A percentile compares a stretch with the other conserved stretches of the same genome.
These are phyloP conservation scores for Rhea pennata DNA, from an alignment of 2,113 vertebrate species.

Conservation along the genomic window DNA sequence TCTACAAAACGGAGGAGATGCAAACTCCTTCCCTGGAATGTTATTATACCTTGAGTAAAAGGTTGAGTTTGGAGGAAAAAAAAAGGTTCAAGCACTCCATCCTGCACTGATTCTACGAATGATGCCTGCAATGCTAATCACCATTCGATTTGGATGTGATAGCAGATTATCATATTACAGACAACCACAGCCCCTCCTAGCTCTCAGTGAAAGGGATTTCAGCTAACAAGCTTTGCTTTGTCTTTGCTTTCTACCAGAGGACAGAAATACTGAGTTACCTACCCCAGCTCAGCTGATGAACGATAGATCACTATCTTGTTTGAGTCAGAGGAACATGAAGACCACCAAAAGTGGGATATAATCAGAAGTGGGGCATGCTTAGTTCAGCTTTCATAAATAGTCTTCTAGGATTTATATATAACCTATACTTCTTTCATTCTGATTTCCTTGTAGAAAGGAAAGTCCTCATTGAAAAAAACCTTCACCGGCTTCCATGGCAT, in stretches of 20 bases:
- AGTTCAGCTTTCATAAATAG: neutral
- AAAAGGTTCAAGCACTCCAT: neutral
- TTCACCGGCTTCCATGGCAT: neutral
- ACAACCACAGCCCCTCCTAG: neutral
- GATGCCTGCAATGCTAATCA: neutral
- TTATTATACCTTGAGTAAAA: neutral
- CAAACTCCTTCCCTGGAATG: neutral
- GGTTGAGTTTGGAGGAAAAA: neutral
- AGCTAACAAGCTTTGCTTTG: neutral
- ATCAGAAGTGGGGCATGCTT: neutral
- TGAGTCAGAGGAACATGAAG: neutral
- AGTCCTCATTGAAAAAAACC: neutral
- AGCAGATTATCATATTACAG: neutral
- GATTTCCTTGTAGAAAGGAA: neutral
- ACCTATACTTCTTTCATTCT: neutral
- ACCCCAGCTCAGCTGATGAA: neutral
- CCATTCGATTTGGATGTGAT: fast-evolving
- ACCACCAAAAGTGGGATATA: neutral
- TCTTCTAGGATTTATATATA: neutral
- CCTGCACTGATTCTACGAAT: neutral
- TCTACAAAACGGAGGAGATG: neutral
- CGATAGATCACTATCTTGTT: neutral
- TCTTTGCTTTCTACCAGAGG: neutral
- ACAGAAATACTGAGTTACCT: neutral
- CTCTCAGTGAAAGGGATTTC: neutral